Conservation (phyloP, 2,113 vertebrate species). For the Cyanoderma ruficeps region DNA sequence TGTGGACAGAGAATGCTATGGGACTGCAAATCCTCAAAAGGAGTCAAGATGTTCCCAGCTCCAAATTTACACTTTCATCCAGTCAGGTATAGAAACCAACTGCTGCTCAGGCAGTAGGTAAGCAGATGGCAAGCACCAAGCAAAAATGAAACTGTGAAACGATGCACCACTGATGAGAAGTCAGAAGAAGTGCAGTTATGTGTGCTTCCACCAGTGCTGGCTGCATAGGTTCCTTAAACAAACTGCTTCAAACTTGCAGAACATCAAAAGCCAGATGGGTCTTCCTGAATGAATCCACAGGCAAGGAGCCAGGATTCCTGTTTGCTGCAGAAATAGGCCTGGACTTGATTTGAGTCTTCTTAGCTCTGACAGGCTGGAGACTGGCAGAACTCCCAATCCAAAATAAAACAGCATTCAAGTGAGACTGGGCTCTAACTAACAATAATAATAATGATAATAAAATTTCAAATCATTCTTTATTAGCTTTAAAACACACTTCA, state of each 20-base stretch:
- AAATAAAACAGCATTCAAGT: slow-evolving; percentile 74
- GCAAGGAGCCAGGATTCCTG: slow-evolving; percentile 71
- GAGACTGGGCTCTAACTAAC: slow-evolving; percentile 58
- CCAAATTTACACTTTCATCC: slow-evolving; percentile 45
- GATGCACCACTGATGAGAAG: neutral
- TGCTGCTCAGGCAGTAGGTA: slow-evolving; percentile 22
- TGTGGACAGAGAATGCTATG: neutral
- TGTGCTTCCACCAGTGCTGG: slow-evolving; percentile 35
- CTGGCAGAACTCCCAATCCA: slow-evolving; percentile 71
- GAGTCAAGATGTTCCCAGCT: slow-evolving; percentile 1
- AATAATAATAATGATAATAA: neutral
- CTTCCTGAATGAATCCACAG: slow-evolving; percentile 69
- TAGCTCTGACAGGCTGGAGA: slow-evolving; percentile 72
- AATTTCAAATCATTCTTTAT: slow-evolving; percentile 57
- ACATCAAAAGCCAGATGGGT: slow-evolving; percentile 78
- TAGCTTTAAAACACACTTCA: slow-evolving; percentile 1
- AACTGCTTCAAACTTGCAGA: slow-evolving; percentile 70
- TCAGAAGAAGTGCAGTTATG: slow-evolving; percentile 19
- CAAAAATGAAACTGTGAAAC: slow-evolving; percentile 15
- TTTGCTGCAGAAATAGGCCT: slow-evolving; percentile 75
- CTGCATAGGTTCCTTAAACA: slow-evolving; percentile 70
- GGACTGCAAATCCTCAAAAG: neutral
- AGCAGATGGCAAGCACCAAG: slow-evolving; percentile 39
- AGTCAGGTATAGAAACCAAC: slow-evolving; percentile 50
- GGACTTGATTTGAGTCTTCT: slow-evolving; percentile 77